These are phyloP conservation scores for Lichenostomus cassidix DNA, from an alignment of 2,113 vertebrate species.

Conservation along the genomic window DNA sequence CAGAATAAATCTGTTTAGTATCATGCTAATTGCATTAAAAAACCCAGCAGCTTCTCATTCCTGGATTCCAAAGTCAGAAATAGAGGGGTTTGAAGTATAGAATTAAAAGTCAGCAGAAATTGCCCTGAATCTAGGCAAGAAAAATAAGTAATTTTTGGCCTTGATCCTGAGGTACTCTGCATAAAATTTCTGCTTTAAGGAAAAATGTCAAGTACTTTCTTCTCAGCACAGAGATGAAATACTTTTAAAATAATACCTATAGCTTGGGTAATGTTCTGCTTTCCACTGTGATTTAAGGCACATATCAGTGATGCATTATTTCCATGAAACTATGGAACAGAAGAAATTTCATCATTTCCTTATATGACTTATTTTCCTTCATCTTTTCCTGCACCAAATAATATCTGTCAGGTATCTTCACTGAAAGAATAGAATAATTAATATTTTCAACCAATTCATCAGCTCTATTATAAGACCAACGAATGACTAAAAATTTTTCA, in stretches of 20 bases:
- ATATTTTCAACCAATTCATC: background rate
- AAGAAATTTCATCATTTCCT: background rate
- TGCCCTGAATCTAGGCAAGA: background rate
- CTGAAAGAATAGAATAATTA: background rate
- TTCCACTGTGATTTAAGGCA: background rate
- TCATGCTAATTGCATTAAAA: background rate
- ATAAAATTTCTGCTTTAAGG: background rate
- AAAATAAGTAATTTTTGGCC: background rate
- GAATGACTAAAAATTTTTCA: background rate
- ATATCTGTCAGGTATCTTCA: background rate
- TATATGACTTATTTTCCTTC: background rate
- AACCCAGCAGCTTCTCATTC: background rate
- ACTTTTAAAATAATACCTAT: background rate
- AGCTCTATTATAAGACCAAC: background rate
- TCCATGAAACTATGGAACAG: background rate
- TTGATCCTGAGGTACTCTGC: background rate
- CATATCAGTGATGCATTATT: background rate
- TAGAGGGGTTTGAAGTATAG: background rate
- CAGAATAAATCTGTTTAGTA: background rate
- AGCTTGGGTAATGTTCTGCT: background rate
- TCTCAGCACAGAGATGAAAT: background rate
- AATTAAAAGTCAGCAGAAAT: background rate
- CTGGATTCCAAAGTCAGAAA: background rate
- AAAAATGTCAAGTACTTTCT: background rate
- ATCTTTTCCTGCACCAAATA: background rate